Conservation (phyloP, 2,113 vertebrate species). For the Hylia prasina region DNA sequence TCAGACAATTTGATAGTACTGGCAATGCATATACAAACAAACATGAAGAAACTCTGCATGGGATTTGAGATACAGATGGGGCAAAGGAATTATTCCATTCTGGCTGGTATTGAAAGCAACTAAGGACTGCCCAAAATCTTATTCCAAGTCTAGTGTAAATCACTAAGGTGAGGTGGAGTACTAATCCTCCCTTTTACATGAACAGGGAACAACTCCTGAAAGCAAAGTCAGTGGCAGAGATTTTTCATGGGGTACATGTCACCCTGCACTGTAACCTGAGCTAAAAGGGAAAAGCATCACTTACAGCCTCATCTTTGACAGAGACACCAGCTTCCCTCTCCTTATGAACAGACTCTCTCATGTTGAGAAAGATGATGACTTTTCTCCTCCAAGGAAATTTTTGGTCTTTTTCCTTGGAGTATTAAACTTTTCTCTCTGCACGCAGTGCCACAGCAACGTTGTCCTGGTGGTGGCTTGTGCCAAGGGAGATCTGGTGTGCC, state of each 20-base stretch:
- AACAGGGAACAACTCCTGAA: constrained; percentile 41
- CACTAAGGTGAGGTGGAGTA: constrained; percentile 41
- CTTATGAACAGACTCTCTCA: neutral
- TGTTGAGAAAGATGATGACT: neutral
- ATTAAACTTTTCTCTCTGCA: neutral
- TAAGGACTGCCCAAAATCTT: constrained; percentile 24
- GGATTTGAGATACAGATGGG: neutral
- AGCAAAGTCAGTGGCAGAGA: constrained; percentile 57
- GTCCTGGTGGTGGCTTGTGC: neutral
- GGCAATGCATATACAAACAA: neutral
- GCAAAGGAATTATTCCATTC: neutral
- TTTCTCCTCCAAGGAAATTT: neutral
- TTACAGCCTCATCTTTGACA: neutral
- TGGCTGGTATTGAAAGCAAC: constrained; percentile 38
- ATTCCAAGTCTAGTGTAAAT: constrained; percentile 46
- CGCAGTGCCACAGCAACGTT: neutral
- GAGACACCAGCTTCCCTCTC: neutral
- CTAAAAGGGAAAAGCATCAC: neutral
- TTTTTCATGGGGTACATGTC: constrained; percentile 20
- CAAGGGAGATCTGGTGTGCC: neutral
- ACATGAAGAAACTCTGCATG: neutral
- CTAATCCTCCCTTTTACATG: constrained; percentile 51
- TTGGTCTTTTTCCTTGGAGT: neutral
- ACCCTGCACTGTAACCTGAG: neutral
- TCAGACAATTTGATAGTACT: neutral